phyloP scores from a whole-genome alignment of 2,113 vertebrate genomes.

The Notarius quadriscutis region DNA sequence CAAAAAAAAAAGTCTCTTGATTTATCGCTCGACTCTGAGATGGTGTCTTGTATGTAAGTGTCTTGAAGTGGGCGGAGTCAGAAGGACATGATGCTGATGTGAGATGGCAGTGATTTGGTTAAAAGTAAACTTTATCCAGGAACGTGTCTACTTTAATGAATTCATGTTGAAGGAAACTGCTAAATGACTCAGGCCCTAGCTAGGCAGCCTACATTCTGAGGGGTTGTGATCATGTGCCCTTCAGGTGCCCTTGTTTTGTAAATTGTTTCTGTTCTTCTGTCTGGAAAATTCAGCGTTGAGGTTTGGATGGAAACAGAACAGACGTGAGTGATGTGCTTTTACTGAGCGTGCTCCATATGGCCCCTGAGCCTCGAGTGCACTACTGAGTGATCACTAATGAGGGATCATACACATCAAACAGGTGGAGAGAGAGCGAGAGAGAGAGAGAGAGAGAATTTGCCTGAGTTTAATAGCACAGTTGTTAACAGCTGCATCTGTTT shows the following conservation, averaged over 20 bases:
- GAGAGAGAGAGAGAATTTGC: constrained; percentile 44
- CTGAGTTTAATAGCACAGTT: constrained; percentile 49
- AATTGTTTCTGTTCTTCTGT: constrained; percentile 2
- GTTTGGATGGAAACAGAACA: neutral
- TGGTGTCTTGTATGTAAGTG: too few relatives aligned
- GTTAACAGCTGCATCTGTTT: constrained; percentile 57
- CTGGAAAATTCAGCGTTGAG: neutral
- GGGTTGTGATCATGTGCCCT: neutral
- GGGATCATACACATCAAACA: constrained; percentile 54
- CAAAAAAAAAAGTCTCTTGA: neutral
- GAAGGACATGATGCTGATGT: neutral
- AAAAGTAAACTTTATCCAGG: neutral
- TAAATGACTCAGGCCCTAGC: neutral
- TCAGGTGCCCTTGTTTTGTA: constrained; percentile 3
- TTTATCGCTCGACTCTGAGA: neutral
- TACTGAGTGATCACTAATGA: constrained; percentile 49
- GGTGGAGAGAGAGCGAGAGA: constrained; percentile 17
- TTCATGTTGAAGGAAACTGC: neutral
- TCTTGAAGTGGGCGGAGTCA: neutral
- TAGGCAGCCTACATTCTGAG: neutral
- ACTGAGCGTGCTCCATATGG: constrained; percentile 33
- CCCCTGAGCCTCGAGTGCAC: neutral
- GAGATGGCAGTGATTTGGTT: neutral
- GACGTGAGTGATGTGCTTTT: neutral
- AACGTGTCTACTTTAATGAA: neutral